Evolutionary conservation across 2,888 invertebrate genomes (phyloP), one percentile per base, ranked within the genome.

Genomic region (Petrophora chlorosata): DNA sequence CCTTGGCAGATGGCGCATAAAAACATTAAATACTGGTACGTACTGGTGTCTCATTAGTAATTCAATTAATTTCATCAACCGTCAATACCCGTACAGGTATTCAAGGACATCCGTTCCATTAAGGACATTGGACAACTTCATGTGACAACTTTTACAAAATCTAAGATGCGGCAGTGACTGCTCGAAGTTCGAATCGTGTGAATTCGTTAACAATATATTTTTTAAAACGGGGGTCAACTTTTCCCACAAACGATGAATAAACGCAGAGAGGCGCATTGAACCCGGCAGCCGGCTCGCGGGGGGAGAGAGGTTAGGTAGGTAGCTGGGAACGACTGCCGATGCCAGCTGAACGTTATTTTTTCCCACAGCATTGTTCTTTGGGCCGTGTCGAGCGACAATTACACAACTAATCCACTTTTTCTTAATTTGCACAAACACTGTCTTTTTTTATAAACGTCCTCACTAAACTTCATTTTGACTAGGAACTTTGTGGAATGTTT

Each of bases 341-440:
- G 87, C 85, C 89, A 88, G 90, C 89, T 90, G 90, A 85, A 90
- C 91, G 91, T 91, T 91, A 91, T 88, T 91, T 91, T 91, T 91
- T 91, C 91, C 91, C 91, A 91, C 91, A 91, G 89, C 90, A 89
- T 89, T 89, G 89, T 89, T 86, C 89, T 84, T 87, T 85, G 82
- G 85, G 87, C 88, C 89, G 88, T 85, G 77, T 76, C 87, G 75
- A 72, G 68, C 71, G 77, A 81, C 76, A 73, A 78, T 76, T 70
- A 70, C 56, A 60, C 53, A 67, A 73, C 65, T 72, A 67, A 75
- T 71, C 53, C 73, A 80, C 68, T 73, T 79, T 77, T 77, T 70
- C 56, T 59, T 34, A 62, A 70, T 76, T 74, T 64, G 53, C 74
- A 75, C 72, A 68, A 73, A 67, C 74, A 78, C 79, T 68, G 50